phyloP scores from a whole-genome alignment of 1,140 invertebrate genomes.

The Aphaenogaster floridana region DNA sequence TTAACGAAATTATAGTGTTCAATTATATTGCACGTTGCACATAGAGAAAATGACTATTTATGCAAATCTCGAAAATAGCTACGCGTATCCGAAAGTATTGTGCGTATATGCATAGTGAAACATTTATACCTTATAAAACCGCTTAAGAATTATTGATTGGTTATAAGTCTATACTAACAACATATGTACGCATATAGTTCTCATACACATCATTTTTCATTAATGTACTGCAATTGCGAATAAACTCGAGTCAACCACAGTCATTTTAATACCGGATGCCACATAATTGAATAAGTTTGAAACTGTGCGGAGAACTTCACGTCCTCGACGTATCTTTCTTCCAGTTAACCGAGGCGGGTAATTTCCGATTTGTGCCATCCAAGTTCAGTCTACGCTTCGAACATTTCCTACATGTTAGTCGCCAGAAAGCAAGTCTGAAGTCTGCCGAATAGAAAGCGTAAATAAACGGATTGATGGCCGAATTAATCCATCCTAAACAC shows the following conservation, averaged over 20 bases:
- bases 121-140: constrained; percentile 23
- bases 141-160: constrained; percentile 1
- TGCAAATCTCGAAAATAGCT: background rate
- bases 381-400: constrained; percentile 72
- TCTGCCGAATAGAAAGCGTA: constrained; percentile 95
- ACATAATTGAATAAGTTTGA: constrained; percentile 48
- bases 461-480: constrained; percentile 95
- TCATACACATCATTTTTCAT: background rate
- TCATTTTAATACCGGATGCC: constrained; percentile 25
- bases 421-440: constrained; percentile 94
- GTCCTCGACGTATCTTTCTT: constrained; percentile 75
- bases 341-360: constrained; percentile 68
- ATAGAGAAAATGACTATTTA: constrained; percentile 5
- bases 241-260: constrained; percentile 37
- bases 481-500: constrained; percentile 93
- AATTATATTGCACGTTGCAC: background rate
- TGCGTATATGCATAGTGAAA: constrained; percentile 51
- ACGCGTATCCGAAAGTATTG: constrained; percentile 8
- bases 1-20: background rate
- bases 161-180: background rate
- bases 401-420: constrained; percentile 88
- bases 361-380: constrained; percentile 66
- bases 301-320: constrained; percentile 62
- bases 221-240: constrained; percentile 4
- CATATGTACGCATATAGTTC: background rate